Base-by-base conservation (phyloP, 2,797 vertebrate genomes). In the Danio choprae region DNA sequence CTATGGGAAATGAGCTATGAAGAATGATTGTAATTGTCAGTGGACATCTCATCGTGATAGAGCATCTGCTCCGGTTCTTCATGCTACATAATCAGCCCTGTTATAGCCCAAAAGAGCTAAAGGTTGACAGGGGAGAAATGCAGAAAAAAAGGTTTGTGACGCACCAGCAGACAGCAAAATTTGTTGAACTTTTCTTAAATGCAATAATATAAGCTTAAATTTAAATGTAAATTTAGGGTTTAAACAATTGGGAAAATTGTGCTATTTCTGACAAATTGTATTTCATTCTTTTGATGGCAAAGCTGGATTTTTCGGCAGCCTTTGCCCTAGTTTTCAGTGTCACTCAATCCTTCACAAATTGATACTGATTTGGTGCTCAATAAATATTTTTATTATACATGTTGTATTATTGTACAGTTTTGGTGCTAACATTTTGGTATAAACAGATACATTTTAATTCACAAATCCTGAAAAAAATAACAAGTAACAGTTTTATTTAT, bases 1-100 rank as follows among this genome's bases (percentile, higher is more conserved):
- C 91, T 89, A 91, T 90, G 91, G 92, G 93, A 96, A 95, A 96
- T 96, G 92, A 95, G 92, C 95, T 94, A 91, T 94, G 92, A 92
- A 94, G 89, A 95, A 94, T 91, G 92, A 92, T 91, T 93, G 93
- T 93, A 94, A 96, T 95, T 95, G 95, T 94, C 93, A 94, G 91
- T 90, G 95, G 95, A 95, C 94, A 95, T 94, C 93, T 94, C 92
- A 89, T 95, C 93, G 93, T 80, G 77, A 91, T 93, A 90, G 92
- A 96, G 94, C 95, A 95, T 96, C 94, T 97, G 95, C 92, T 95
- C 79, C 56, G 44, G 89, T 86, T 93, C 94, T 95, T 95, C 92
- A 92, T 91, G 93, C 93, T 92, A 90, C 92, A 90, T 95, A 94
- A 95, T 94, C 95, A 95, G 91, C 89, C 80, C 86, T 90, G 90